Base-by-base conservation (phyloP, 2,888 invertebrate species). In the Ptilodon capucinus region DNA sequence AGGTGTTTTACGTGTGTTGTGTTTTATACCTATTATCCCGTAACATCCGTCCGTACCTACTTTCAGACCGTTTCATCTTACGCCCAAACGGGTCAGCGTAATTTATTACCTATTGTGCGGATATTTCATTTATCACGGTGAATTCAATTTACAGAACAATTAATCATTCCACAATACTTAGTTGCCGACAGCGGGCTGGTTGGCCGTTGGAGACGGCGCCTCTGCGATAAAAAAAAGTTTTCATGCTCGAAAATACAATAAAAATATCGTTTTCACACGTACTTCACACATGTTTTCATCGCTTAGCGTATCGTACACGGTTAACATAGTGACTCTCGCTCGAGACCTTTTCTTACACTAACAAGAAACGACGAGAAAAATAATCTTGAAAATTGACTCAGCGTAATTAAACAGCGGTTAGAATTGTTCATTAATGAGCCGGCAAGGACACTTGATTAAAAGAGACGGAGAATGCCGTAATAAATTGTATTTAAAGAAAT, bases 61-160 rank as follows among this genome's bases (percentile, higher is more conserved):
- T 85, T 84, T 82, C 76, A 78, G 81, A 82, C 75, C 86, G 81
- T 84, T 87, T 84, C 88, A 87, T 89, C 86, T 89, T 86, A 83
- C 84, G 76, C 81, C 81, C 81, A 76, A 80, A 78, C 84, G 87
- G 87, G 88, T 86, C 84, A 86, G 86, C 74, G 89, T 89, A 87
- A 91, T 91, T 91, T 90, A 89, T 91, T 88, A 91, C 88, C 90
- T 90, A 89, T 90, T 91, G 90, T 90, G 85, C 78, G 86, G 82
- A 88, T 88, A 89, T 89, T 89, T 90, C 89, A 91, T 91, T 91
- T 87, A 90, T 91, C 90, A 89, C 86, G 86, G 85, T 87, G 90
- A 89, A 88, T 89, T 91, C 88, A 90, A 91, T 91, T 89, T 88
- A 86, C 84, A 86, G 84, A 85, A 87, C 89, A 87, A 91, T 91